Evolutionary conservation across 1,140 invertebrate genomes (phyloP), one percentile per base, ranked within the genome.

Genomic region (Camponotus pennsylvanicus): DNA sequence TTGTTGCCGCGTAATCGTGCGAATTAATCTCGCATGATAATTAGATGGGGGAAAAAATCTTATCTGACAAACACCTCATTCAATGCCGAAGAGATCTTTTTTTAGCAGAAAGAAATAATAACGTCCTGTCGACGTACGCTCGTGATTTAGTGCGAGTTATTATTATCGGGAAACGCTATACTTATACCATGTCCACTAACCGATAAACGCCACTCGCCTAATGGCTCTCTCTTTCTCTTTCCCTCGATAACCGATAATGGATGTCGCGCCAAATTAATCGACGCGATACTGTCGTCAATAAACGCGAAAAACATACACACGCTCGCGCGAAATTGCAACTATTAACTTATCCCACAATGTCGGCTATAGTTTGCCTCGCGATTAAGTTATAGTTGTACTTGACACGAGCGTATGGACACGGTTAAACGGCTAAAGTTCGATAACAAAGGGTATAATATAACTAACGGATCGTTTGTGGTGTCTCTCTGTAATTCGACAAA

Each of bases 141-240:
- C 21, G 18, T 52, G 37, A 71, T 82, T 61, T 82, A 69, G 11
- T 40, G 15, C 27, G 45, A 27, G 18, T 77, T 77, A 66, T 67
- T 66, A 40, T 32, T 79, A 78, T 78, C 42, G 42, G 18, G 15
- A 52, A 15, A 45, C 57, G 42, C 13, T 55, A 21, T 11, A 27
- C 63, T 66, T 11, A 21, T 52, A 27, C 11, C n/a, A 18, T 70
- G 6, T 21, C 49, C 18, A 45, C 8, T 57, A 21, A 52, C 85
- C 71, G 85, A 89, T 86, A 87, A 77, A 73, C 61, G 79, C 21
- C 15, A 15, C 42, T 83, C 27, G 21, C 52, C 45, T 87, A 86
- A 91, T 87, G n/a, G 57, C 18, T n/a, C 55, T 49, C 13, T 52
- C 15, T 52, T 1, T 15, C 13, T 34, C 18, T 4, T 64, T 66